Evolutionary conservation across 2,797 vertebrate genomes (phyloP).

Genomic region (Chaetodon trifasciatus): DNA sequence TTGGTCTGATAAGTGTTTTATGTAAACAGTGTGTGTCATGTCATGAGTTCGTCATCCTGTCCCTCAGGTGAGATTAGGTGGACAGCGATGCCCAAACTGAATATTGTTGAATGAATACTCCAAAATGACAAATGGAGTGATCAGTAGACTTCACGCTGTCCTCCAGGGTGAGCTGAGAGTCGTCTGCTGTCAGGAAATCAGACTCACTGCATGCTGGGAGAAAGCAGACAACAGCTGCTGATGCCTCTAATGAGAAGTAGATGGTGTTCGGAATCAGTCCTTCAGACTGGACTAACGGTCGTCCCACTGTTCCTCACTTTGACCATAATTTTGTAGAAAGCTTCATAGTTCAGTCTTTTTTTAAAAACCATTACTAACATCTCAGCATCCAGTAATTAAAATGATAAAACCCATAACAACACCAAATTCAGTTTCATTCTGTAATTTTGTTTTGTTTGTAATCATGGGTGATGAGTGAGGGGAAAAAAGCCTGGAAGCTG

Average conservation of each 20-base stretch:
- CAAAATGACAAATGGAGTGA: neutral
- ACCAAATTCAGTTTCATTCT: neutral
- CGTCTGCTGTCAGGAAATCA: constrained; percentile 2
- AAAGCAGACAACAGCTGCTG: constrained; percentile 22
- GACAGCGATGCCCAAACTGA: neutral
- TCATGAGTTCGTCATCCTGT: neutral
- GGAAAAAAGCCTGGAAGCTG: no score
- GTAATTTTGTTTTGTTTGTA: neutral
- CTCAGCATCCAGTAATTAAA: neutral
- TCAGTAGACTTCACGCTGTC: neutral
- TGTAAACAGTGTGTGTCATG: no score
- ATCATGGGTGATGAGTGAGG: neutral
- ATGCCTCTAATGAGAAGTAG: constrained; percentile 3
- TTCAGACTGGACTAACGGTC: neutral
- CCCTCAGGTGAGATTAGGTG: neutral
- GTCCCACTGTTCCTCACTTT: neutral
- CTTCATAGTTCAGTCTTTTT: neutral
- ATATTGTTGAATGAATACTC: neutral
- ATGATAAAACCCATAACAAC: neutral
- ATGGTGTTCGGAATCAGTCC: constrained; percentile 4
- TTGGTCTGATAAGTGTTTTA: neutral
- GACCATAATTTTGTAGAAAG: neutral
- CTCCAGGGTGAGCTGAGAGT: neutral
- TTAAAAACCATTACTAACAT: neutral
- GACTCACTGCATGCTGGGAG: constrained; percentile 5